phyloP scores from a whole-genome alignment of 2,888 invertebrate species.

The Petrolisthes manimaculis region DNA sequence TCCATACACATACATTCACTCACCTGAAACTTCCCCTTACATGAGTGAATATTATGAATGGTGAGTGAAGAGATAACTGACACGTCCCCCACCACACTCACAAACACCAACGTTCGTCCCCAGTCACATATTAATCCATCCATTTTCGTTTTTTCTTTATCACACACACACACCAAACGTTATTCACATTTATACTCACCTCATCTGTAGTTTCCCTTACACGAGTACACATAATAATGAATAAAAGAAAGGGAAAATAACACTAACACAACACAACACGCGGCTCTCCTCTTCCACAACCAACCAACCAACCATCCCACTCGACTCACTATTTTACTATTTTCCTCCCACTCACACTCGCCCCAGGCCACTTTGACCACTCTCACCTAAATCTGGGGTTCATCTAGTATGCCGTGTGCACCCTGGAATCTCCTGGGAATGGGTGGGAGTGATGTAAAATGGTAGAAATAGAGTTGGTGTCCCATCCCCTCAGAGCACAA shows the following conservation, averaged over 20 bases:
- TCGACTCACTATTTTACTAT: neutral
- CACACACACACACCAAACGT: no score
- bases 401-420: neutral
- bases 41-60: no score
- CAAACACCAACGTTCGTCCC: no score
- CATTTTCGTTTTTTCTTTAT: no score
- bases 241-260: neutral
- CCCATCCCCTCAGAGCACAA: neutral
- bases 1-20: no score
- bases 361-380: neutral
- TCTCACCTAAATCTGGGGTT: slow-evolving; percentile 8
- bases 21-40: no score
- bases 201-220: no score
- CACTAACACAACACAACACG: neutral
- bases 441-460: neutral
- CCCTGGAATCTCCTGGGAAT: neutral
- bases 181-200: no score
- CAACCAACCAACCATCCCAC: neutral
- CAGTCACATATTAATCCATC: no score
- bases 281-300: neutral
- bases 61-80: no score
- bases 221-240: neutral
- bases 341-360: neutral
- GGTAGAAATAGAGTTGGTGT: neutral
- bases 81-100: no score